Conservation (phyloP, 2,888 invertebrate species). For the Lutraria lutraria region DNA sequence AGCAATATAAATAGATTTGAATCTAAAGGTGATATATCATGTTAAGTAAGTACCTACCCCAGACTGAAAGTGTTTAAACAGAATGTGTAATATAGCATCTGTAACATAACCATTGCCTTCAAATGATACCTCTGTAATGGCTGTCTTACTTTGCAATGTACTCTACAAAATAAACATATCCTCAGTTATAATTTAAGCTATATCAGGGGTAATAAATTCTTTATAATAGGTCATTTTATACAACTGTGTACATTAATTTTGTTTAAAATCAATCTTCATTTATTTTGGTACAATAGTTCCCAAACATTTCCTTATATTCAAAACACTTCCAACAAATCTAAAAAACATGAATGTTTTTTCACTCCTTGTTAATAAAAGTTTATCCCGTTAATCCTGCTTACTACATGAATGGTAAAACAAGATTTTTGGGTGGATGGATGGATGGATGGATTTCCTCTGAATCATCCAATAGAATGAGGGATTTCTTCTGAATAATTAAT, state of each 20-base stretch:
- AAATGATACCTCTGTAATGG: constrained; percentile 60
- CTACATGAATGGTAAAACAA: background rate
- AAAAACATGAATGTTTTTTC: background rate
- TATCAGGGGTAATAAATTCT: background rate
- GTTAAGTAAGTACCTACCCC: background rate
- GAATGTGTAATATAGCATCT: constrained; percentile 67
- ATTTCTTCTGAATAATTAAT: too few species aligned
- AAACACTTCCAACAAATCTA: background rate
- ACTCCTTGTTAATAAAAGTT: background rate
- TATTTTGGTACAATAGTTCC: background rate
- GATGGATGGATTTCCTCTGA: too few species aligned
- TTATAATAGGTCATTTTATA: background rate
- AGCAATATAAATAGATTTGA: background rate
- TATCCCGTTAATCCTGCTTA: background rate
- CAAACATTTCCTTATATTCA: background rate
- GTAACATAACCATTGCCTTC: constrained; percentile 71
- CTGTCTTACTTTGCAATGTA: constrained; percentile 19
- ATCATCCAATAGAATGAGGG: too few species aligned
- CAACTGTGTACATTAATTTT: background rate
- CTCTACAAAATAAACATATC: background rate
- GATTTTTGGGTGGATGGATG: too few species aligned
- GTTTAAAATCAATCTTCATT: background rate
- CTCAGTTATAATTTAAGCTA: background rate
- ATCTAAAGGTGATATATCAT: background rate
- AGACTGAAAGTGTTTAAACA: constrained; percentile 13